These are phyloP conservation scores for Onychomys torridus DNA, from an alignment of 2,797 vertebrate species.

Conservation along the genomic window DNA sequence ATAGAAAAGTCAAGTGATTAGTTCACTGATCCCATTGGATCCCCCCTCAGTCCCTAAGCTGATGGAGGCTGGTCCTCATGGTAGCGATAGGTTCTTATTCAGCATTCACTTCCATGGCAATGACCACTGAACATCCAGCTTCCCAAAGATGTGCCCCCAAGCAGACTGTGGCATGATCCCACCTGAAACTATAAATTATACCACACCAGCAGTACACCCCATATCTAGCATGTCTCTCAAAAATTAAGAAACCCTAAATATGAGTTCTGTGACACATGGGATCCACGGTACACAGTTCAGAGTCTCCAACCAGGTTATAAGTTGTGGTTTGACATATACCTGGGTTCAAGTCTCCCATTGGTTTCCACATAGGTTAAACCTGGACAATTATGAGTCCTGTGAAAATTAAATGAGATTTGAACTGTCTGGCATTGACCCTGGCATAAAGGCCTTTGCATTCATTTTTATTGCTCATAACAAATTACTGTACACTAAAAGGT, in stretches of 20 bases:
- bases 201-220: neutral
- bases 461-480: neutral
- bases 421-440: neutral
- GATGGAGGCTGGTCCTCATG: neutral
- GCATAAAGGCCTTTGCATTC: neutral
- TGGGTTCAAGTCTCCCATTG: neutral
- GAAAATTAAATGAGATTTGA: constrained; percentile 19
- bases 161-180: neutral
- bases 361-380: neutral
- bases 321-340: neutral
- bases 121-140: neutral
- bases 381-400: neutral
- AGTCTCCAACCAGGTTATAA: neutral
- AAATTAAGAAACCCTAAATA: neutral
- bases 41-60: neutral
- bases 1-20: neutral
- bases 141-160: neutral
- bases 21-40: neutral
- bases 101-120: neutral
- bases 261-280: neutral
- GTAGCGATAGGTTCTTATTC: neutral
- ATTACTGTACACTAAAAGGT: neutral
- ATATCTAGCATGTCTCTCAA: neutral
- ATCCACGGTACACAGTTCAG: neutral
- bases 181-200: neutral